Evolutionary conservation across 30 jellyfish, hydroid and myxozoan species (phyloP), one percentile per base, ranked within the genome.

Genomic region (Cassiopea xamachana): DNA sequence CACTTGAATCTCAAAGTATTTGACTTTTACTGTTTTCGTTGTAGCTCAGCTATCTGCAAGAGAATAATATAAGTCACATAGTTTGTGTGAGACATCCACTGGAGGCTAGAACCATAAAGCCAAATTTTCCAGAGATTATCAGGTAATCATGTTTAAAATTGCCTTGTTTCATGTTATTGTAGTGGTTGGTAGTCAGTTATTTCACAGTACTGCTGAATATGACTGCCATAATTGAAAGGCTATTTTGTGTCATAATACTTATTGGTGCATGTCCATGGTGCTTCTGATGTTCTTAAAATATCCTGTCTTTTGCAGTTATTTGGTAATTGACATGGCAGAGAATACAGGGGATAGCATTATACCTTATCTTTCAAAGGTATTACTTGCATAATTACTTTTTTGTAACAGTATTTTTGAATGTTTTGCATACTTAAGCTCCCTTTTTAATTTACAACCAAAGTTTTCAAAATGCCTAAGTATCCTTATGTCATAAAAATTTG

Each of bases 41-140:
- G 15, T 69, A 93, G 98, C 90, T 94, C 13, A 59, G 67, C 7
- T 46, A 77, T 60, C 85, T 94, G 69, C 89, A 79, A 76, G 87
- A 79, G 46, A 70, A 90, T 47, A 90, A 91, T 44, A 90, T 94
- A 59, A 94, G 96, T 9, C 98, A 94, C 67, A 90, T 94, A 69
- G 89, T 94, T 67, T 94, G 98, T 71, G 92, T 94, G 17, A 90
- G 98, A n/a, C 98, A 94, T 85, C 98, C 98, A 17, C 58, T 90
- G 19, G 97, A 94, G 80, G 98, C 96, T 4, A 85, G 84, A 50
- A 46, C 80, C 17, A 86, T 94, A 75, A 90, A 82, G 60, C 96
- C 98, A 79, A 94, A 94, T 82, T 89, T 94, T 68, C 96, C 98
- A 1, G 90, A 94, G 14, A 51, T 1, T 46, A 83, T 94, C 49